Base-by-base conservation (phyloP, 2,888 invertebrate genomes). In the Zonitis immaculata region DNA sequence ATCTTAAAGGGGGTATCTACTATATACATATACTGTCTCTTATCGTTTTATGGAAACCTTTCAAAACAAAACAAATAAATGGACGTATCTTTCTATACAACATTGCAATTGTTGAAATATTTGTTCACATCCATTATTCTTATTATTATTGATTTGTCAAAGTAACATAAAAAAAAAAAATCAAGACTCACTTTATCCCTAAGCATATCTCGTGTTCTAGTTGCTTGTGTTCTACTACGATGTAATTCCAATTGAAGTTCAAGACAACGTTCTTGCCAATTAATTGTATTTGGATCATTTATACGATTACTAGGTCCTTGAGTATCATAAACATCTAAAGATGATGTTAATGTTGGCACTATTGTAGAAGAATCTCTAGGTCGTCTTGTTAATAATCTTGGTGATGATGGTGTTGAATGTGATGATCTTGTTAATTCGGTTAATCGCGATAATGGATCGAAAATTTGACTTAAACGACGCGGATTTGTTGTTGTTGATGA, bases 191-290 rank as follows among this genome's bases (percentile, higher is more conserved):
- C 94, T 91, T 94, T 94, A 79, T 92, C 91, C 72, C 91, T 80
- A 54, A 95, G 84, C 85, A 92, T 88, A 70, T 92, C 90, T 45
- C 92, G 82, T 49, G 93, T 91, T 68, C 90, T 84, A 56, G 89
- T 88, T 1, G 93, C 91, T 77, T 94, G 93, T 66, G 88, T 86
- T 66, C 91, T 83, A 71, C 90, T 92, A 60, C 91, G 80, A 71
- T 92, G 91, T 64, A 94, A 77, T 73, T 94, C 92, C 67, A 90
- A 76, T 75, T 94, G 93, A 64, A 95, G 76, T 72, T 91, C 89
- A 67, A 91, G 75, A 71, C 93, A 94, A 51, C 91, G 80, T 76
- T 92, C 91, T 77, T 92, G 91, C 94, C 93, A 94, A 76, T 91
- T 90, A 68, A 90, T 76, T 70, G 76, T 71, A 68, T 72, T 46